phyloP scores from a whole-genome alignment of 2,797 vertebrate species.

The Dermochelys coriacea region DNA sequence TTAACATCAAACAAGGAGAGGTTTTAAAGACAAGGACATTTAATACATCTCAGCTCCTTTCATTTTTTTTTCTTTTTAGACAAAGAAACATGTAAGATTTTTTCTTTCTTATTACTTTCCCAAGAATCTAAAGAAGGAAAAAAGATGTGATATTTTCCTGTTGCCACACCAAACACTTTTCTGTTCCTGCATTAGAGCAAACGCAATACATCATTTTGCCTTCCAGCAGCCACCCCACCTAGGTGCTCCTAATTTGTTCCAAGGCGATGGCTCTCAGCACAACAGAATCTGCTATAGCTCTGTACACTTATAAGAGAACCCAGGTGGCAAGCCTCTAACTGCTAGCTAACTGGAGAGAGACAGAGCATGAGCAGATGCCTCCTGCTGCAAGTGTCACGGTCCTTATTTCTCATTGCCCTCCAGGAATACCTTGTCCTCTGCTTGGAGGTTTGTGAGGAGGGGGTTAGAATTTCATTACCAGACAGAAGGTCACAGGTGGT shows the following conservation, averaged over 20 bases:
- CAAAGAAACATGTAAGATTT: not conserved
- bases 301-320: not conserved
- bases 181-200: fast-evolving
- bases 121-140: not conserved
- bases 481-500: slow-evolving; percentile 78
- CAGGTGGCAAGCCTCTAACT: not conserved
- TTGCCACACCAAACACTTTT: not conserved
- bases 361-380: not conserved
- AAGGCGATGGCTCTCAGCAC: not conserved
- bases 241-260: not conserved
- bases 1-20: slow-evolving; percentile 20
- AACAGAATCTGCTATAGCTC: not conserved
- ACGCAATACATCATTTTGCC: not conserved
- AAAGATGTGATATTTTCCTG: not conserved
- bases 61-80: not conserved
- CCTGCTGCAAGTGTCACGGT: slow-evolving; percentile 26
- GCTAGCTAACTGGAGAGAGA: not conserved
- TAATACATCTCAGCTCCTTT: not conserved
- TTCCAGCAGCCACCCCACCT: slow-evolving; percentile 1
- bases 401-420: slow-evolving; percentile 11
- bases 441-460: not conserved
- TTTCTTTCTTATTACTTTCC: not conserved
- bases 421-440: not conserved
- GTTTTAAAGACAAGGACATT: not conserved
- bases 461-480: slow-evolving; percentile 68